Conservation (phyloP, 2,888 invertebrate species). For the Digitonthophagus gazella region DNA sequence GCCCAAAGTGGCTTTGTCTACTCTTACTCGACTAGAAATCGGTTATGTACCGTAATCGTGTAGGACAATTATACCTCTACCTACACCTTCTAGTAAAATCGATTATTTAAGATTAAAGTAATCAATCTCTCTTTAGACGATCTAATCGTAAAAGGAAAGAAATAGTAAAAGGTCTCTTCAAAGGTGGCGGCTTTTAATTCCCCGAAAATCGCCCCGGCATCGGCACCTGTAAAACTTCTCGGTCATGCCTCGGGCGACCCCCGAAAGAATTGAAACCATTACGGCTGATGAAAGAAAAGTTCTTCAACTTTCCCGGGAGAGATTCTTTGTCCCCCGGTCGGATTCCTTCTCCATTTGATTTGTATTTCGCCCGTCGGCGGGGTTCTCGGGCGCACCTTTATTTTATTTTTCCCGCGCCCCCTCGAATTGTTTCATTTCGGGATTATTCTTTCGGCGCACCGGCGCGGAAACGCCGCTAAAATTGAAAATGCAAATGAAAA, state of each 20-base stretch:
- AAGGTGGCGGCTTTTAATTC: constrained; percentile 5
- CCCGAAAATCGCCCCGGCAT: constrained; percentile 9
- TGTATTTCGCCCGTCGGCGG: constrained; percentile 40
- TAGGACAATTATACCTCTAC: not conserved
- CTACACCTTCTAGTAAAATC: no score
- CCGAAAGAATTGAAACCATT: constrained; percentile 52
- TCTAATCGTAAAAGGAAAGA: not conserved
- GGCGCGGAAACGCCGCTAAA: constrained; percentile 35
- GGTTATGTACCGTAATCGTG: constrained; percentile 31
- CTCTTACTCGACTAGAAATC: constrained; percentile 39
- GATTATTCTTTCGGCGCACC: constrained; percentile 40
- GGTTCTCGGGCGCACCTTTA: constrained; percentile 39
- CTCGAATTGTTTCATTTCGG: constrained; percentile 42
- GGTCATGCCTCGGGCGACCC: constrained; percentile 34
- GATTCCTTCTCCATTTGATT: constrained; percentile 47
- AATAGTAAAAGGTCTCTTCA: not conserved
- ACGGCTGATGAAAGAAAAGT: constrained; percentile 54
- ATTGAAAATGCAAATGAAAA: constrained; percentile 34
- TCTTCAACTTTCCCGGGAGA: constrained; percentile 36
- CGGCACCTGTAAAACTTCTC: constrained; percentile 14
- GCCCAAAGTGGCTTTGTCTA: constrained; percentile 39
- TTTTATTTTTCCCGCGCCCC: constrained; percentile 39
- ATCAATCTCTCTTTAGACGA: not conserved
- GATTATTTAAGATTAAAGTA: not conserved
- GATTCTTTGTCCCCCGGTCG: constrained; percentile 47